These are phyloP conservation scores for Monarcha castaneiventris DNA, from an alignment of 2,113 vertebrate genomes.

Conservation along the genomic window DNA sequence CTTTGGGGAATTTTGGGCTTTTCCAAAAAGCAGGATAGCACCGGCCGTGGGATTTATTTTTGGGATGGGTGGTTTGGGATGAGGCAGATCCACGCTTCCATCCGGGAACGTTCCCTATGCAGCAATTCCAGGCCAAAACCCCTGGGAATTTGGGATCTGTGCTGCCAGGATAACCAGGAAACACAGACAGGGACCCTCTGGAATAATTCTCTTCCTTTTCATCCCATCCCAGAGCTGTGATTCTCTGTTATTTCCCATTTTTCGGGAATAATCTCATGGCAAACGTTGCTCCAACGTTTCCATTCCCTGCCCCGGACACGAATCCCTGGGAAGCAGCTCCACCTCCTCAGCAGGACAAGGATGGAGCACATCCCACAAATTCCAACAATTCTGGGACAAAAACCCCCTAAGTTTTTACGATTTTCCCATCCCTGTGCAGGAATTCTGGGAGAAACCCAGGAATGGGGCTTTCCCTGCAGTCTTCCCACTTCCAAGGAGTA, in stretches of 20 bases:
- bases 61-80: not conserved
- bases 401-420: no score
- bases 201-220: not conserved
- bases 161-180: not conserved
- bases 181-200: not conserved
- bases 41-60: fast-evolving
- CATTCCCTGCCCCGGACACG: not conserved
- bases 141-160: not conserved
- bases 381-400: not conserved
- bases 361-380: not conserved
- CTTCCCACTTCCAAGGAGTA: not conserved
- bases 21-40: not conserved
- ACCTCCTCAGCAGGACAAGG: fast-evolving
- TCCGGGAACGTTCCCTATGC: not conserved
- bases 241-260: not conserved
- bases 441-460: not conserved
- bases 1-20: not conserved
- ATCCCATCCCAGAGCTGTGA: not conserved
- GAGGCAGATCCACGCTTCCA: not conserved
- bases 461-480: not conserved
- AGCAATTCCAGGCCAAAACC: not conserved
- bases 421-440: not conserved
- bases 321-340: not conserved
- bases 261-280: not conserved
- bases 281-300: not conserved